Evolutionary conservation across 2,113 vertebrate species (phyloP), one percentile per base, ranked within the genome.

Genomic region (Anguilla japonica): DNA sequence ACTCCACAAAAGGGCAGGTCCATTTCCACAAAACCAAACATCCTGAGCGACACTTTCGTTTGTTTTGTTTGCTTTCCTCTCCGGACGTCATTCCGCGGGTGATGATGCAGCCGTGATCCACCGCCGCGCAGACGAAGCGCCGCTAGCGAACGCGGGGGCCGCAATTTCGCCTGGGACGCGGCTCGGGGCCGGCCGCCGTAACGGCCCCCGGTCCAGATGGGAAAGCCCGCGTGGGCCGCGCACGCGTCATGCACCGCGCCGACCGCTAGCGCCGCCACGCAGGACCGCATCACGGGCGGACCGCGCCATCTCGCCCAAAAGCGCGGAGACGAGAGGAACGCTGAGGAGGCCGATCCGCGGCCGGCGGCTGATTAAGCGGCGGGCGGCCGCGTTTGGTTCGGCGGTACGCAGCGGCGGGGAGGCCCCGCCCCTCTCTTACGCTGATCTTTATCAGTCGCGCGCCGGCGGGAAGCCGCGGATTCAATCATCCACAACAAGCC

Each of bases 61-160:
- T 46, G 4, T 91, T 87, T 92, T 85, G 86, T 88, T 8, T 56
- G 87, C 89, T 83, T 41, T 80, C 84, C 89, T 88, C 89, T 80
- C 89, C 86, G 87, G 83, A 75, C 92, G 94, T 89, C 93, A 94
- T 92, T 90, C 90, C 88, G 92, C 89, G 91, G 88, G 83, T 91
- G 91, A 91, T 87, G 91, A 91, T 87, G 92, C 87, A 89, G 90
- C 91, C 89, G 93, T 84, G 75, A 86, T 88, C 89, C 90, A 75
- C 88, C 91, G 90, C 91, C 93, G 94, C 94, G 95, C 94, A 94
- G 86, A 90, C 88, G 93, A 94, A 90, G 88, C 90, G 92, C 95
- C 95, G 94, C 34, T 34, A 75, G 46, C 18, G 6, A 94, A 94
- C 95, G 93, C 53, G 14, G 75, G 75, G 85, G 91, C 89, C 41